Evolutionary conservation across 2,113 vertebrate genomes (phyloP), one percentile per base, ranked within the genome.

Genomic region (Pangasianodon gigas): DNA sequence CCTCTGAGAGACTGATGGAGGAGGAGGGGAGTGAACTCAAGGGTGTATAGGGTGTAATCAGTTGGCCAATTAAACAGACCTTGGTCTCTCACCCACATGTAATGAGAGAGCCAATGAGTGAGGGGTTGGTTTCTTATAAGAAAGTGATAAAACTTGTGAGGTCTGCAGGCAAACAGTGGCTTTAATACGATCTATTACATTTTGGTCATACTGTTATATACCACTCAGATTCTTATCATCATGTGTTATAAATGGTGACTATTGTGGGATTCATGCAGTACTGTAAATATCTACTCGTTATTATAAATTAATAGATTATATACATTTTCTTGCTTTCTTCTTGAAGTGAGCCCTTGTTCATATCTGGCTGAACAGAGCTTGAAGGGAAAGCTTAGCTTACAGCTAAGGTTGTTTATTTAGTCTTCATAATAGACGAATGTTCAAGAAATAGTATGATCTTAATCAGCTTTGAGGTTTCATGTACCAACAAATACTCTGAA

Each of bases 51-150:
- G 77, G 65, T 91, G 91, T 93, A 93, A 93, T 93, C 93, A 93
- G 92, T 92, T 91, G 91, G 91, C 92, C 93, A 93, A 93, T 93
- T 93, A 91, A 93, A 92, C 93, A 92, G 93, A 93, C 93, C 92
- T 85, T 89, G 90, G 93, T 93, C 92, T 92, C 91, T 91, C 91
- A 89, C 92, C 92, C 93, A 87, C 87, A 80, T 93, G 92, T 93
- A 93, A 93, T 93, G 93, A 93, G 85, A 90, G 90, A 88, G 93
- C 54, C 87, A 87, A 81, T 83, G 88, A 92, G 84, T 90, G 87
- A 90, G 88, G 90, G 86, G 85, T 87, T 89, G 52, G 84, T 84
- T 88, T 92, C 90, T 91, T 85, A 82, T 74, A 84, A 65, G 86
- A 87, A 86, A 48, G 77, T 52, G 85, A 80, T 41, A 60, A 85